These are phyloP conservation scores for Spialia ferax DNA, from an alignment of 2,888 invertebrate genomes.

Conservation along the genomic window DNA sequence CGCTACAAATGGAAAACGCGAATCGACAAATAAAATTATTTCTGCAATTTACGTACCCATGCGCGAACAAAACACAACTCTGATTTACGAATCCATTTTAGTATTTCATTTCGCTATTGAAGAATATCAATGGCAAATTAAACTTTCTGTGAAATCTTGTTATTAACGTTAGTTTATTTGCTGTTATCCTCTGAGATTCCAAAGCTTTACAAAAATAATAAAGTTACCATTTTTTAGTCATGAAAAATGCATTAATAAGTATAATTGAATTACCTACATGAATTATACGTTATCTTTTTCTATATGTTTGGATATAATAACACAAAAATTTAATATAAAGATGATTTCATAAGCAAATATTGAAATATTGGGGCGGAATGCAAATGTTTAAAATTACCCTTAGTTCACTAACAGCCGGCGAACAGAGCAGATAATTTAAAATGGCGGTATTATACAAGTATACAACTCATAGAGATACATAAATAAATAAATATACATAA, in stretches of 20 bases:
- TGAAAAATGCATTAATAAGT: not conserved
- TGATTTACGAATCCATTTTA: not conserved
- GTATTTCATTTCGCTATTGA: too few species aligned
- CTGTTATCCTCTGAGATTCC: too few species aligned
- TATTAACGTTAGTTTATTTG: not conserved
- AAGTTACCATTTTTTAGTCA: too few species aligned
- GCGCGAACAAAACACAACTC: not conserved
- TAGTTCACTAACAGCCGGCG: conserved; percentile 34
- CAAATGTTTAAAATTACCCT: conserved; percentile 45
- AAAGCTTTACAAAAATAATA: too few species aligned
- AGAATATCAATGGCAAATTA: too few species aligned
- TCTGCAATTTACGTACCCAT: not conserved
- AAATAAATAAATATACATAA: conserved; percentile 44
- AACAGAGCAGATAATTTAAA: conserved; percentile 45
- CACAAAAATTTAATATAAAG: conserved; percentile 34
- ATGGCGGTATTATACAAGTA: conserved; percentile 44
- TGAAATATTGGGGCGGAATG: conserved; percentile 46
- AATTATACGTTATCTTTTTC: not conserved
- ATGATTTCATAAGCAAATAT: conserved; percentile 42
- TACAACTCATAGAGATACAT: conserved; percentile 40
- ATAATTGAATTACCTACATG: too few species aligned
- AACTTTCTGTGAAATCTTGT: too few species aligned
- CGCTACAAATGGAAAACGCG: conserved; percentile 6
- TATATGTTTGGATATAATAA: conserved; percentile 6
- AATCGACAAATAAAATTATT: conserved; percentile 4